Conservation (phyloP, 1,140 invertebrate genomes). For the Diachasmimorpha longicaudata region DNA sequence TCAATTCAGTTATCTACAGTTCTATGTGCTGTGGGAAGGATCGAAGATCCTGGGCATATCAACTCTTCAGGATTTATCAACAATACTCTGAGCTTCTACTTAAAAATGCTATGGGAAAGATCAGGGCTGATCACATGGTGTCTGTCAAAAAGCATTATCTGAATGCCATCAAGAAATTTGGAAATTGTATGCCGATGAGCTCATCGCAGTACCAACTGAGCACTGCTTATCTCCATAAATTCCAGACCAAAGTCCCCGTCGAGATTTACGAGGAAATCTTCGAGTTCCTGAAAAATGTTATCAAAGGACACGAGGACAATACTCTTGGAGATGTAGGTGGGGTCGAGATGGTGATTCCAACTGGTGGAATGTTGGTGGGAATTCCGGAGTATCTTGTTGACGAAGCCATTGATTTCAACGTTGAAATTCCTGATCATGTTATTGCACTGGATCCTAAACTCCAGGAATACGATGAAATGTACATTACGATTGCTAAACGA, state of each 20-base stretch:
- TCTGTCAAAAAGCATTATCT: slow-evolving; percentile 49
- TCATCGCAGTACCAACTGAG: slow-evolving; percentile 66
- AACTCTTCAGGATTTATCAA: slow-evolving; percentile 75
- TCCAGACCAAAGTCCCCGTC: slow-evolving; percentile 64
- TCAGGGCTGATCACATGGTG: slow-evolving; percentile 67
- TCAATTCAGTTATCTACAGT: slow-evolving; percentile 67
- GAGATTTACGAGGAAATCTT: slow-evolving; percentile 57
- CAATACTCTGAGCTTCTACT: slow-evolving; percentile 71
- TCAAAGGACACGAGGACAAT: slow-evolving; percentile 39
- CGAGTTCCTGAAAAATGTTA: slow-evolving; percentile 43
- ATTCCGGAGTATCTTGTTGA: slow-evolving; percentile 47
- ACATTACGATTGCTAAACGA: slow-evolving; percentile 59
- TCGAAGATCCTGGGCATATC: slow-evolving; percentile 68
- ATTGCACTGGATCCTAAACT: slow-evolving; percentile 67
- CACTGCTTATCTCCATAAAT: slow-evolving; percentile 58
- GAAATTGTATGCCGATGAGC: slow-evolving; percentile 63
- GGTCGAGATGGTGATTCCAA: slow-evolving; percentile 41
- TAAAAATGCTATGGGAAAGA: slow-evolving; percentile 65
- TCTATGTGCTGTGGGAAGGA: slow-evolving; percentile 69
- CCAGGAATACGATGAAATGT: slow-evolving; percentile 62
- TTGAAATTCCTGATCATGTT: slow-evolving; percentile 68
- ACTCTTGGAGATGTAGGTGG: slow-evolving; percentile 18
- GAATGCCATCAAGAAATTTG: slow-evolving; percentile 58
- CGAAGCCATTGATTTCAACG: slow-evolving; percentile 57
- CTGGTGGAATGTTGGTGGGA: slow-evolving; percentile 46